Percentiles rank a stretch among this genome's conserved stretches.
phyloP scores from a whole-genome alignment of 2,888 invertebrate species.

The Dioctria linearis region DNA sequence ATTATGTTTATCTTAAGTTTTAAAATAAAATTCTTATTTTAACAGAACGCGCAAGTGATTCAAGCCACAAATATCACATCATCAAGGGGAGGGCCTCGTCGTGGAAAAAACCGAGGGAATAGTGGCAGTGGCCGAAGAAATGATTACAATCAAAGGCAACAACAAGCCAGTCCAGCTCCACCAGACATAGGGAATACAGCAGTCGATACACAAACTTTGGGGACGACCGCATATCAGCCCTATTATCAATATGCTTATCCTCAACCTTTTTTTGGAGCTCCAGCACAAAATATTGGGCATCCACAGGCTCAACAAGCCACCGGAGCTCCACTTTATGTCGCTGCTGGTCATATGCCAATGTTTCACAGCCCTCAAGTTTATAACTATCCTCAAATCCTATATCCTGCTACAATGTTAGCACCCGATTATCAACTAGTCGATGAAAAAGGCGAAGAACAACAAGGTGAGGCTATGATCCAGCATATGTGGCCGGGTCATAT shows the following conservation, averaged over 20 bases:
- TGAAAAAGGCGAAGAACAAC: conserved; percentile 65
- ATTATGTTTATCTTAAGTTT: conserved; percentile 4
- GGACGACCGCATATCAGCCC: neutral
- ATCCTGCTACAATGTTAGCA: conserved; percentile 65
- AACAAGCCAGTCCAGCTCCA: conserved; percentile 62
- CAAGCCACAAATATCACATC: conserved; percentile 35
- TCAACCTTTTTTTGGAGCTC: conserved; percentile 62
- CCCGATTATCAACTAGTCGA: conserved; percentile 67
- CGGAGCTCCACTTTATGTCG: conserved; percentile 66
- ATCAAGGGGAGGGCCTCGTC: conserved; percentile 63
- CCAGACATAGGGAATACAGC: conserved; percentile 61
- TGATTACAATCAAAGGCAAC: conserved; percentile 65
- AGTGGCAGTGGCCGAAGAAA: conserved; percentile 65
- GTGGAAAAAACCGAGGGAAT: conserved; percentile 65
- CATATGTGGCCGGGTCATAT: conserved; percentile 64
- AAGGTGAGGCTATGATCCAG: conserved; percentile 44
- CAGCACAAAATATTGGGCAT: conserved; percentile 66
- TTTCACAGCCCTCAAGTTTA: conserved; percentile 65
- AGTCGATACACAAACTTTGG: conserved; percentile 62
- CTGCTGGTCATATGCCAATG: conserved; percentile 64
- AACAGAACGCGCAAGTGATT: conserved; percentile 6
- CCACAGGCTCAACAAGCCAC: conserved; percentile 69
- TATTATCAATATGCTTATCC: conserved; percentile 63
- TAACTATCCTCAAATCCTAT: conserved; percentile 65
- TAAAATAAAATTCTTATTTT: neutral